Conservation (phyloP, 2,113 vertebrate species). For the Triplophysa tibetana region DNA sequence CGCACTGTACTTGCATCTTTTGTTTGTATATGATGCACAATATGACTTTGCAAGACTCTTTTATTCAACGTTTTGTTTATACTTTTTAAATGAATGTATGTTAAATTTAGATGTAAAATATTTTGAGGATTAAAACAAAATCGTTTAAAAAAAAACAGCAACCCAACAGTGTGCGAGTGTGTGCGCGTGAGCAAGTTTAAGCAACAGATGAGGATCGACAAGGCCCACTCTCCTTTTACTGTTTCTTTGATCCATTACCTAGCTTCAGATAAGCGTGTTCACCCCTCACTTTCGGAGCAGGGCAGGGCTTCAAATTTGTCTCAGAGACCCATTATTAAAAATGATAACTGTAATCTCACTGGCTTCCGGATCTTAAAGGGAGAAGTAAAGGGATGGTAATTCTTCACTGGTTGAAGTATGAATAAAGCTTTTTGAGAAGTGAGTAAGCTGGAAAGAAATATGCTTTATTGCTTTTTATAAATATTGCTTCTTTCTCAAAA, state of each 20-base stretch:
- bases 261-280: conserved; percentile 49
- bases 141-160: too few species aligned
- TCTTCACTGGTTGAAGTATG: conserved; percentile 62
- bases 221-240: neutral
- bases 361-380: conserved; percentile 62
- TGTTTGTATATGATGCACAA: too few species aligned
- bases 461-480: neutral
- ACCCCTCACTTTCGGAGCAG: conserved; percentile 61
- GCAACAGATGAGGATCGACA: conserved; percentile 19
- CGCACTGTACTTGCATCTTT: too few species aligned
- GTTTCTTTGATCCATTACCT: conserved; percentile 44
- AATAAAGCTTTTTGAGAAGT: conserved; percentile 57
- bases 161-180: neutral
- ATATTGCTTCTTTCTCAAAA: neutral
- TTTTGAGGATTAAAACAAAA: too few species aligned
- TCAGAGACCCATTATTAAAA: conserved; percentile 70
- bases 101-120: too few species aligned
- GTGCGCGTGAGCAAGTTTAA: neutral
- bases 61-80: too few species aligned
- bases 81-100: too few species aligned
- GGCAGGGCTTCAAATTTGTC: conserved; percentile 63
- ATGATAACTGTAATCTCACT: conserved; percentile 74
- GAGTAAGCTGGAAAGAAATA: conserved; percentile 40
- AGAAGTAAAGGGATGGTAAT: conserved; percentile 63
- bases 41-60: too few species aligned